phyloP scores from a whole-genome alignment of 2,888 invertebrate genomes.

The Lasioglossum zephyrum region DNA sequence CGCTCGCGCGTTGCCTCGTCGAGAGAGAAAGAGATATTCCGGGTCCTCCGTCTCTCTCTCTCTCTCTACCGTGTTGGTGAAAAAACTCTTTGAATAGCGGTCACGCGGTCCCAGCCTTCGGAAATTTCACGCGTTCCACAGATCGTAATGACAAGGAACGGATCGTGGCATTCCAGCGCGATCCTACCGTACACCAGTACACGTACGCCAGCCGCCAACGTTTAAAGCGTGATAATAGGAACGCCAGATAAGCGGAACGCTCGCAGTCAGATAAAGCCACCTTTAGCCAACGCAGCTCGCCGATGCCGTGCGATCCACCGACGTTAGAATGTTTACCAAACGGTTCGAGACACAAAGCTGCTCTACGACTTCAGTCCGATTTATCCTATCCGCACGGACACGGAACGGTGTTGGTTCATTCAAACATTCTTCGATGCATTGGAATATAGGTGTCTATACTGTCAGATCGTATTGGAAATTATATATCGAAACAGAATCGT shows the following conservation, averaged over 20 bases:
- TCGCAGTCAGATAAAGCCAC: slow-evolving; percentile 21
- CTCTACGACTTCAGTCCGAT: not conserved
- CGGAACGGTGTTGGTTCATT: not conserved
- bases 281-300: not conserved
- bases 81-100: slow-evolving; percentile 6
- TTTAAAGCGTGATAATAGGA: slow-evolving; percentile 25
- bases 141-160: not conserved
- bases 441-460: not conserved
- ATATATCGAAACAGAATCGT: no score
- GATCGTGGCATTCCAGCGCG: not conserved
- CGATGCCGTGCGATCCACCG: not conserved
- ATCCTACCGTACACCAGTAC: not conserved
- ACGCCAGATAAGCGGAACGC: slow-evolving; percentile 34
- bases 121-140: not conserved
- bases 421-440: no score
- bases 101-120: slow-evolving; percentile 7
- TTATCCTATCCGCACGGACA: not conserved
- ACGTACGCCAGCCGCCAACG: not conserved
- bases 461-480: no score
- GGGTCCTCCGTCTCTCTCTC: not conserved
- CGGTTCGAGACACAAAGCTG: not conserved
- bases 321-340: slow-evolving; percentile 31
- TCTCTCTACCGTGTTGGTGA: not conserved
- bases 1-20: not conserved
- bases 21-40: not conserved